These are phyloP conservation scores for Aphidius colemani DNA, from an alignment of 2,888 invertebrate species.

Conservation along the genomic window DNA sequence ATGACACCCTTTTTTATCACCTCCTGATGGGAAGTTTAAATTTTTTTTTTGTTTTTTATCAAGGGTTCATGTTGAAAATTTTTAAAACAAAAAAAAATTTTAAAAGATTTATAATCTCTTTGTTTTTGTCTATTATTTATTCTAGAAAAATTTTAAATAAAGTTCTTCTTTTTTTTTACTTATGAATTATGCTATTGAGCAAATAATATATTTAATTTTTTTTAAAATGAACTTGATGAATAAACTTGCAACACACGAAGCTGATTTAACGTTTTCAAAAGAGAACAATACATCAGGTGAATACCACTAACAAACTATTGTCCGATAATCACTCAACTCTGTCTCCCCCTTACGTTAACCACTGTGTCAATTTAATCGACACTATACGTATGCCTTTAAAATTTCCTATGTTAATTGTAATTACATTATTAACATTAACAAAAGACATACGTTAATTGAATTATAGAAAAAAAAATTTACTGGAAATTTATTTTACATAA, in stretches of 20 bases:
- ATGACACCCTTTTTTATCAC: neutral
- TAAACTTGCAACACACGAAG: slow-evolving; percentile 34
- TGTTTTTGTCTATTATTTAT: neutral
- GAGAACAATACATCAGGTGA: slow-evolving; percentile 58
- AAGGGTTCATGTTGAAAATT: no score
- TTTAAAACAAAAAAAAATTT: neutral
- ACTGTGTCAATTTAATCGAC: slow-evolving; percentile 29
- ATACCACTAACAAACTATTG: slow-evolving; percentile 61
- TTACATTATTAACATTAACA: no score
- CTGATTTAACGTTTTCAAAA: slow-evolving; percentile 55
- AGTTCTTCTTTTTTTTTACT: slow-evolving; percentile 2
- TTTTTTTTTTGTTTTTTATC: neutral
- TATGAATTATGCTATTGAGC: neutral
- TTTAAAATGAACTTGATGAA: no score
- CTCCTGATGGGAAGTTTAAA: slow-evolving; percentile 3
- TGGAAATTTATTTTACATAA: no score
- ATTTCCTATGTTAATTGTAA: no score
- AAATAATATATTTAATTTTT: no score
- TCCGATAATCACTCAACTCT: slow-evolving; percentile 54
- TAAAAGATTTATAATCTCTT: neutral
- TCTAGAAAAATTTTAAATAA: neutral
- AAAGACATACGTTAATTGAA: no score
- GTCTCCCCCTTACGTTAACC: slow-evolving; percentile 36
- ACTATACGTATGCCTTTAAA: slow-evolving; percentile 1
- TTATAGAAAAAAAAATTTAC: no score